A percentile compares a stretch with the other conserved stretches of the same genome.
Conservation (phyloP, 2,113 vertebrate species). For the Gopherus evgoodei region DNA sequence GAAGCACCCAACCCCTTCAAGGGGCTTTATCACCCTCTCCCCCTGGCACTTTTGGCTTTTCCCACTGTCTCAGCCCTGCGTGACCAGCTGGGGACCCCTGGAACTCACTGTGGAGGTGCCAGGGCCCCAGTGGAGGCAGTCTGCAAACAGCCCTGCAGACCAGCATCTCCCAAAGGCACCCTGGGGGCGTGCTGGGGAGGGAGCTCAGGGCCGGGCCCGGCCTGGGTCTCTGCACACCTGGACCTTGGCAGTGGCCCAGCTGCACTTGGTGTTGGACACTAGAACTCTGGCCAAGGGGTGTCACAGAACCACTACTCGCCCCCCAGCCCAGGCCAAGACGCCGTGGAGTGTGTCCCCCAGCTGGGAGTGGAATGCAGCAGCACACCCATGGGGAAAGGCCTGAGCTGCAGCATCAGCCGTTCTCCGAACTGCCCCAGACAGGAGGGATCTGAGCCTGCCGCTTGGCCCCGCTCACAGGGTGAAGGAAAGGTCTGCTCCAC, state of each 20-base stretch:
- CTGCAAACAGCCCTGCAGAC: not conserved
- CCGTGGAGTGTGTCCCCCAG: too few relatives aligned
- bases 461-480: slow-evolving; percentile 42
- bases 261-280: too few relatives aligned
- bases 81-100: not conserved
- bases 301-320: not conserved
- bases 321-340: not conserved
- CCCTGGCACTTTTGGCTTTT: not conserved
- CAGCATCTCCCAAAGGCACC: not conserved
- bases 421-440: too few relatives aligned
- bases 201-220: not conserved
- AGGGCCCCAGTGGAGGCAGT: not conserved
- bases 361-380: too few relatives aligned
- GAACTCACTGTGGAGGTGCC: too few relatives aligned
- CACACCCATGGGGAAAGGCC: not conserved
- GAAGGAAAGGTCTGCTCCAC: slow-evolving; percentile 74
- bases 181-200: not conserved
- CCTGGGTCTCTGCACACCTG: not conserved
- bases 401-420: not conserved
- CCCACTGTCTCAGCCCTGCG: not conserved
- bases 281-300: not conserved
- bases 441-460: not conserved
- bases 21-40: not conserved
- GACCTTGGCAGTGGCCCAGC: not conserved
- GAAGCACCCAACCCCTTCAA: not conserved